Evolutionary conservation across 23 tunicate genomes (phyloP), one percentile per base, ranked within the genome.

Genomic region (Oikopleura dioica): DNA sequence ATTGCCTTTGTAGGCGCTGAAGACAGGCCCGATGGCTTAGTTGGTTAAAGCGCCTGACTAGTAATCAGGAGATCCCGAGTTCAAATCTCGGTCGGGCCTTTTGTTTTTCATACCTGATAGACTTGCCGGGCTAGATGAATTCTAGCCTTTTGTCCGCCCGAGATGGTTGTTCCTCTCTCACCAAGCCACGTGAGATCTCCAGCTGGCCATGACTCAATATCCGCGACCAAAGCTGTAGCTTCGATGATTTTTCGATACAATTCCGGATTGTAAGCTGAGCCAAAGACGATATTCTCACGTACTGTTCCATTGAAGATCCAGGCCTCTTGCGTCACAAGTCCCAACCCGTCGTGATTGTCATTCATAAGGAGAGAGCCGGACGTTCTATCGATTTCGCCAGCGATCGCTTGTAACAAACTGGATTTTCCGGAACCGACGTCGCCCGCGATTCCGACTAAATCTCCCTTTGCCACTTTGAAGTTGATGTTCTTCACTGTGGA

Each of bases 61-160:
- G n/a, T n/a, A n/a, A n/a, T n/a, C n/a, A n/a, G n/a, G n/a, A n/a
- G n/a, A n/a, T n/a, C n/a, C n/a, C n/a, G n/a, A n/a, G n/a, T n/a
- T n/a, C n/a, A n/a, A n/a, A n/a, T n/a, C n/a, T n/a, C n/a, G n/a
- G n/a, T n/a, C n/a, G n/a, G n/a, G n/a, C n/a, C n/a, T n/a, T n/a
- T n/a, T n/a, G n/a, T n/a, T n/a, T n/a, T n/a, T n/a, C n/a, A n/a
- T 36, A 86, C 95, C 85, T 88, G 95, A 79, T 88, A 88, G 38
- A 88, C 80, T 1, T 88, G 88, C 75, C 95, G 68, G 1, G 96
- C 96, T 1, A 89, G 81, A 23, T 89, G 72, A 1, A 89, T 38
- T 59, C 96, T 79, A 1, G 96, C 86, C 37, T 84, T 89, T 68
- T 89, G 96, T 0, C 96, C 96, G 23, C 96, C 96, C 63, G 89